phyloP scores from a whole-genome alignment of 2,888 invertebrate genomes.

The Cinara cedri region DNA sequence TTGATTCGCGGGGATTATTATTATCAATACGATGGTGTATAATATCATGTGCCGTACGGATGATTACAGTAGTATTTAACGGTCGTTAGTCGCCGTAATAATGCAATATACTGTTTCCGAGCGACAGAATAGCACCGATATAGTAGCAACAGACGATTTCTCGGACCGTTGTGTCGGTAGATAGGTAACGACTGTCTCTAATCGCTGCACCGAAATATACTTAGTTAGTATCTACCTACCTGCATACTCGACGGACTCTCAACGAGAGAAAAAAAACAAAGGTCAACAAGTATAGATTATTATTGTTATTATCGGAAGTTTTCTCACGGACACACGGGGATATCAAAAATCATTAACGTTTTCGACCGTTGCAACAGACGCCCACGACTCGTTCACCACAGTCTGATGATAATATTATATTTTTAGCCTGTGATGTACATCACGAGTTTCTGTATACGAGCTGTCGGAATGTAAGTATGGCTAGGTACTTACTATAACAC shows the following conservation, averaged over 20 bases:
- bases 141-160: slow-evolving; percentile 1
- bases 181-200: slow-evolving; percentile 16
- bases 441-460: neutral
- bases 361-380: neutral
- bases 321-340: slow-evolving; percentile 19
- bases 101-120: neutral
- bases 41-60: neutral
- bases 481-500: neutral
- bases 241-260: too few relatives aligned
- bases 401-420: neutral
- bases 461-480: too few relatives aligned
- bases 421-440: neutral
- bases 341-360: slow-evolving; percentile 30
- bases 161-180: too few relatives aligned
- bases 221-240: too few relatives aligned
- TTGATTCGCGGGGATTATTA: neutral
- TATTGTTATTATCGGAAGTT: slow-evolving; percentile 27
- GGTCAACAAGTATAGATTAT: slow-evolving; percentile 38
- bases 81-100: slow-evolving; percentile 9
- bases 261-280: slow-evolving; percentile 21
- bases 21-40: slow-evolving; percentile 2
- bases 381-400: neutral
- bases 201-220: slow-evolving; percentile 13
- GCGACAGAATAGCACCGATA: neutral
- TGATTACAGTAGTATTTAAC: slow-evolving; percentile 38